Percentiles rank a stretch among this genome's conserved stretches.
These are phyloP conservation scores for Brachymystax lenok DNA, from an alignment of 2,797 vertebrate species.

Conservation along the genomic window DNA sequence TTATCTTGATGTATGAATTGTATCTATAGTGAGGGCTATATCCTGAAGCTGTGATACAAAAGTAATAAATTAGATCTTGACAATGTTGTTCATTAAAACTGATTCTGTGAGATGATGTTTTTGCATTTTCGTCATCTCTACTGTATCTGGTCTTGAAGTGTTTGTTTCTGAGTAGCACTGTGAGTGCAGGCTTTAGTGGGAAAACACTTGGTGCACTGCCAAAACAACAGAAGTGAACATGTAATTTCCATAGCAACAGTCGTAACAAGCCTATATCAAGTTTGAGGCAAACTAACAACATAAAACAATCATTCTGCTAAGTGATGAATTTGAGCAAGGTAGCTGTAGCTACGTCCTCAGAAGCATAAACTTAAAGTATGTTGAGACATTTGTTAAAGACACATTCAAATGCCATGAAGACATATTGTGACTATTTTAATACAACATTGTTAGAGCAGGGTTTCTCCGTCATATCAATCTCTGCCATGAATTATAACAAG, in stretches of 20 bases:
- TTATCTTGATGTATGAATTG: slow-evolving; percentile 1
- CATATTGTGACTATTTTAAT: slow-evolving; percentile 18
- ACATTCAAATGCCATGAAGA: slow-evolving; percentile 28
- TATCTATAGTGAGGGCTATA: not conserved
- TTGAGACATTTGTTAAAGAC: slow-evolving; percentile 5
- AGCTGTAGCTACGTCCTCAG: slow-evolving; percentile 13
- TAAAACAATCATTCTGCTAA: slow-evolving; percentile 22
- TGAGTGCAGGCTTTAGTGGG: slow-evolving; percentile 28
- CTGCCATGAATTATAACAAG: not conserved
- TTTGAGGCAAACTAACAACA: not conserved
- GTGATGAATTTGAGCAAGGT: slow-evolving; percentile 18
- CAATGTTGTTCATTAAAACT: not conserved
- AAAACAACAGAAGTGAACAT: slow-evolving; percentile 50
- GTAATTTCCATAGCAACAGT: slow-evolving; percentile 64
- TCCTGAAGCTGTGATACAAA: not conserved
- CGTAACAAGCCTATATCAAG: slow-evolving; percentile 38
- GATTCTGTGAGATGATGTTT: not conserved
- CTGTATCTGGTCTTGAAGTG: not conserved
- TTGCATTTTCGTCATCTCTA: not conserved
- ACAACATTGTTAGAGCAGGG: too few relatives aligned
- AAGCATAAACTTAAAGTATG: slow-evolving; percentile 5
- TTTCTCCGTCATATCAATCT: not conserved
- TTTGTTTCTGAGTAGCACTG: not conserved
- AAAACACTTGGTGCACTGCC: slow-evolving; percentile 37
- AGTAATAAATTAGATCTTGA: not conserved